Percentiles rank a stretch among this genome's conserved stretches.
Evolutionary conservation across 2,113 vertebrate species (phyloP).

Genomic region (Neotragus pygmaeus): DNA sequence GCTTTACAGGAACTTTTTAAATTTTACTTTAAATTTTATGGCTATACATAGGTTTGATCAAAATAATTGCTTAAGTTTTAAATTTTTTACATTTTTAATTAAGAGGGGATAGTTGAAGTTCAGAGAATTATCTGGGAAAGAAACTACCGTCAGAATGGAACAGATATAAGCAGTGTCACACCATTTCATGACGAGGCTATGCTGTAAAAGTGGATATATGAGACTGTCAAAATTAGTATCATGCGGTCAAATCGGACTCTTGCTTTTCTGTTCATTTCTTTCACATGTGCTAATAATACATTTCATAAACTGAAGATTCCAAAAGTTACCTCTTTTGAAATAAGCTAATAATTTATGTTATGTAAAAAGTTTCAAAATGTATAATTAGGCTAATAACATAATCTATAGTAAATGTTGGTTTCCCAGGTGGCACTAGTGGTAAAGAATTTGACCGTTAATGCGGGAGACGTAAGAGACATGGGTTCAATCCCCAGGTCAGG

Average conservation of each 20-base stretch:
- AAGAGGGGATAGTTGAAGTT: background rate
- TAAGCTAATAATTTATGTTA: background rate
- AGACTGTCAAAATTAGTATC: background rate
- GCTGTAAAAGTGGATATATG: background rate
- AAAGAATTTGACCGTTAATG: background rate
- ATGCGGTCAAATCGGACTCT: background rate
- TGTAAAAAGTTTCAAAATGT: background rate
- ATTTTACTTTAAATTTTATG: background rate
- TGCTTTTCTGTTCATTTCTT: background rate
- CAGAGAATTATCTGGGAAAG: background rate
- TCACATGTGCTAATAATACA: background rate
- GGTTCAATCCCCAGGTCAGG: background rate
- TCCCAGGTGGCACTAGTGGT: background rate
- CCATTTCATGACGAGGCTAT: background rate
- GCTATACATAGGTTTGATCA: background rate
- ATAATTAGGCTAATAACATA: background rate
- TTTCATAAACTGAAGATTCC: background rate
- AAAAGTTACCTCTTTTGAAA: constrained; percentile 3
- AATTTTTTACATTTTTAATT: background rate
- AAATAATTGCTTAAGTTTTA: background rate
- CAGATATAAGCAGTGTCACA: background rate
- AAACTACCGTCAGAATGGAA: background rate
- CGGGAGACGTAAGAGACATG: background rate
- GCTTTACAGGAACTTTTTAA: background rate
- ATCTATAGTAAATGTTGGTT: background rate